These are phyloP conservation scores for Holotrichia oblita DNA, from an alignment of 1,140 invertebrate genomes.

Conservation along the genomic window DNA sequence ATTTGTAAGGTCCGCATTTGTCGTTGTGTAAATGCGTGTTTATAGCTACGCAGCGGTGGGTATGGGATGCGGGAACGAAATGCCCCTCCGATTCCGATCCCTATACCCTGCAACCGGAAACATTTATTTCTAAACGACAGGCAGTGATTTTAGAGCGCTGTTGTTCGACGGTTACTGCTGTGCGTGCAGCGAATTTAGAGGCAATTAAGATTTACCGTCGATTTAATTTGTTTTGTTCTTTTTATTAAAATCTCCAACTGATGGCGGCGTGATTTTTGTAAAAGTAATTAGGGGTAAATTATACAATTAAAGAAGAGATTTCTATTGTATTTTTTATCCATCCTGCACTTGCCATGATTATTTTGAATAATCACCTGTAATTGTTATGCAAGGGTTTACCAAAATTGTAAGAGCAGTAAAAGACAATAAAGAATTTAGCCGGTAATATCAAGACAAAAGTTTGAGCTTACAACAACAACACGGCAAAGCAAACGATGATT, in stretches of 20 bases:
- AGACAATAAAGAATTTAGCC: no score
- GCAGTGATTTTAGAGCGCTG: neutral
- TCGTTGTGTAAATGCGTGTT: neutral
- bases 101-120: neutral
- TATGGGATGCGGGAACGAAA: neutral
- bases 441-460: no score
- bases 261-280: no score
- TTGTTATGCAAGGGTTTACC: no score
- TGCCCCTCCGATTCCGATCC: slow-evolving; percentile 1
- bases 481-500: no score
- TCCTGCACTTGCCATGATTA: no score
- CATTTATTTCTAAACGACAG: neutral
- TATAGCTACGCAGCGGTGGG: neutral
- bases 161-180: neutral
- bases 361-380: no score
- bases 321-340: no score
- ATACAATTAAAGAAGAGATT: no score
- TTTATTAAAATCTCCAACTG: neutral
- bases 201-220: neutral
- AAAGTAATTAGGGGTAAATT: no score
- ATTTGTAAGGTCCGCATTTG: neutral
- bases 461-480: no score
- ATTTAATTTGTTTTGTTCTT: neutral
- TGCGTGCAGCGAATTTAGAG: neutral
- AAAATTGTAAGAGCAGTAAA: no score